Percentiles rank a stretch among this genome's conserved stretches.
Evolutionary conservation across 1,140 invertebrate genomes (phyloP).

Genomic region (honey bee (Apis mellifera)): Amel_HAv3.1 CM009942.2:4885501-4886000

Average conservation of each 20-base stretch:
- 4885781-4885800: background rate
- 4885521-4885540: slow-evolving; percentile 27
- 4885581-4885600: slow-evolving; percentile 5
- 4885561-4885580: slow-evolving; percentile 48
- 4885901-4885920: too few relatives aligned
- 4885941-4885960: too few relatives aligned
- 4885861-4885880: too few relatives aligned
- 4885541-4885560: slow-evolving; percentile 46
- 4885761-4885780: background rate
- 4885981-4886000: too few relatives aligned
- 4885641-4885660: background rate
- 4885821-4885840: background rate
- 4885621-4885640: background rate
- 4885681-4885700: slow-evolving; percentile 9
- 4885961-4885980: too few relatives aligned
- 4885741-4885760: background rate
- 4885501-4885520: slow-evolving; percentile 20
- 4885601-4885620: slow-evolving; percentile 23
- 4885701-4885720: slow-evolving; percentile 9
- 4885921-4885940: too few relatives aligned
- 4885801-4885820: background rate
- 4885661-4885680: too few relatives aligned
- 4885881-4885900: too few relatives aligned
- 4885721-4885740: too few relatives aligned
- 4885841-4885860: background rate